These are phyloP conservation scores for Stratiolaelaps scimitus DNA, from an alignment of 1,140 invertebrate species.

Conservation along the genomic window DNA sequence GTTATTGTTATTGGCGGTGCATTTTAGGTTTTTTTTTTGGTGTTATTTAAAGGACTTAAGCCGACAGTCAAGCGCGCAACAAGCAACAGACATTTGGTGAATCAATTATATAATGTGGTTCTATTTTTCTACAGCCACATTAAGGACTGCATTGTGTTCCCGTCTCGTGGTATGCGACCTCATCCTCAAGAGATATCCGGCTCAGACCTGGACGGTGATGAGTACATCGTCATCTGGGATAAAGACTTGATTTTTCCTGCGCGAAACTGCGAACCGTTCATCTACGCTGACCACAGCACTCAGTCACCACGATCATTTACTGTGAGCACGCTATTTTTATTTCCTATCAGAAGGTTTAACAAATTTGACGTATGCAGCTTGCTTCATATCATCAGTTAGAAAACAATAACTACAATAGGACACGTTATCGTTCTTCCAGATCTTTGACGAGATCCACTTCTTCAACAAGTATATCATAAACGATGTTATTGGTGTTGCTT, in stretches of 20 bases:
- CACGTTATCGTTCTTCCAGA: too few species aligned
- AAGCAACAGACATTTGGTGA: too few species aligned
- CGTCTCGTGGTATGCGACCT: conserved; percentile 39
- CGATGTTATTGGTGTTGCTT: conserved; percentile 37
- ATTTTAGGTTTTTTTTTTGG: too few species aligned
- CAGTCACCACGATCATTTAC: neutral
- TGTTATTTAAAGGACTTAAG: too few species aligned
- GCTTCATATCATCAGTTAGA: too few species aligned
- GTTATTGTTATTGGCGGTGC: too few species aligned
- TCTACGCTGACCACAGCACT: neutral
- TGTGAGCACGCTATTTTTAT: neutral
- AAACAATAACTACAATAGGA: too few species aligned
- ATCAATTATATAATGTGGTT: too few species aligned
- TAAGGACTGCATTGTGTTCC: conserved; percentile 42
- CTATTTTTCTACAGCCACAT: conserved; percentile 34
- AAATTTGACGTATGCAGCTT: neutral
- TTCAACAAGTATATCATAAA: conserved; percentile 37
- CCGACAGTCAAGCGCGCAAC: too few species aligned
- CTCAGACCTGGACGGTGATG: conserved; percentile 32
- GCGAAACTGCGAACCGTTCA: neutral
- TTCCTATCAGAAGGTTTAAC: neutral
- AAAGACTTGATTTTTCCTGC: neutral
- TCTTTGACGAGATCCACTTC: conserved; percentile 37
- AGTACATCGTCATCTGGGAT: conserved; percentile 17
- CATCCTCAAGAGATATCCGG: conserved; percentile 43